These are phyloP conservation scores for Tetramorium bicarinatum DNA, from an alignment of 2,888 invertebrate species.

Conservation along the genomic window DNA sequence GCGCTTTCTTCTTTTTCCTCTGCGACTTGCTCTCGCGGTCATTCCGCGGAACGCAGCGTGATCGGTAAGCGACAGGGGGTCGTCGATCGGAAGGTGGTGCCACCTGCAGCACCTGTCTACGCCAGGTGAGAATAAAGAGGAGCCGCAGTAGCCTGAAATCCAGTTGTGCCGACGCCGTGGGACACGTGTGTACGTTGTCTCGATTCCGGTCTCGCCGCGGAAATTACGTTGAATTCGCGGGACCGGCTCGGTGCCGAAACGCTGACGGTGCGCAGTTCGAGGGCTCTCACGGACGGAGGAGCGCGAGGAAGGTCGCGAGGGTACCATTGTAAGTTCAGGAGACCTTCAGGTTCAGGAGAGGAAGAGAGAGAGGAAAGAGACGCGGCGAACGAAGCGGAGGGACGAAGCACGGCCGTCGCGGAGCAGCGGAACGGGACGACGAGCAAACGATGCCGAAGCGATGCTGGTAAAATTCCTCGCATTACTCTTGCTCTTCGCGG, in stretches of 20 bases:
- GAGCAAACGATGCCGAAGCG: conserved; percentile 72
- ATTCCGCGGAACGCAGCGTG: not conserved
- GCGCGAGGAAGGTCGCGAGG: conserved; percentile 38
- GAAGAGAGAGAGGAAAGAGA: not conserved
- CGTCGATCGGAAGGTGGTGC: conserved; percentile 68
- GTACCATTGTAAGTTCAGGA: conserved; percentile 14
- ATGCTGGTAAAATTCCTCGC: conserved; percentile 72
- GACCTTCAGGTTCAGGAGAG: conserved; percentile 47
- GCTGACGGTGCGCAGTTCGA: conserved; percentile 47
- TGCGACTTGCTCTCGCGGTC: not conserved
- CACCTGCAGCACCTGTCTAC: conserved; percentile 73
- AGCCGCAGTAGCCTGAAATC: conserved; percentile 68
- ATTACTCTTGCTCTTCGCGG: conserved; percentile 19
- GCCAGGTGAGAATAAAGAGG: conserved; percentile 77
- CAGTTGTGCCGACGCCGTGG: conserved; percentile 72
- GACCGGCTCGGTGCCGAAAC: conserved; percentile 46
- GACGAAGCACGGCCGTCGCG: conserved; percentile 57
- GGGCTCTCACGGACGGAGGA: not conserved
- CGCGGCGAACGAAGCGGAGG: conserved; percentile 20
- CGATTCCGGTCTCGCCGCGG: conserved; percentile 54
- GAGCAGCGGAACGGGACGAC: conserved; percentile 71
- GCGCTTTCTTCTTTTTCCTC: not conserved
- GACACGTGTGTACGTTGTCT: conserved; percentile 58
- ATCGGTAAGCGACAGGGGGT: conserved; percentile 45
- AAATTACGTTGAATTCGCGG: conserved; percentile 52